Evolutionary conservation across 2,113 vertebrate genomes (phyloP), one percentile per base, ranked within the genome.

Genomic region (Sakesphorus luctuosus): DNA sequence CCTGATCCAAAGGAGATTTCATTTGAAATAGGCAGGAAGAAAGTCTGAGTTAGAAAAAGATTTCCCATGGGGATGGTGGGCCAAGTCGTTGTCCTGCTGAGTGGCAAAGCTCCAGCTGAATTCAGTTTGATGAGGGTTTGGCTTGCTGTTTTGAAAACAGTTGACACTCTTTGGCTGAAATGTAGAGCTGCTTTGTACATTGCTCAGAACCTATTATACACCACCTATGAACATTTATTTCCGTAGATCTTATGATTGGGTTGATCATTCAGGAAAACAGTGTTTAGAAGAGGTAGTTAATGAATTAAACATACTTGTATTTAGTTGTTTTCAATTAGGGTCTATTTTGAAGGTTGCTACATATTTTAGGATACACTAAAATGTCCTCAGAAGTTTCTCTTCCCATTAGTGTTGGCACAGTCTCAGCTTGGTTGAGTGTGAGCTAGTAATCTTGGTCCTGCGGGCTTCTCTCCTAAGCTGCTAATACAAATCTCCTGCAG

Each of bases 91-190:
- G 86, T 90, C 92, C 94, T 82, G 87, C 82, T 77, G 87, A 82
- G 95, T 96, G 95, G 96, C 94, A 94, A 73, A 86, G 49, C 66
- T 95, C 93, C 94, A 96, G 66, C 76, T 91, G 92, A 97, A 96
- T 96, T 97, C 93, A 95, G 86, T 91, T 72, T 73, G 93, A 65
- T 90, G 96, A 82, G 77, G 92, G 75, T 49, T 96, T 96, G 95
- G 96, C 92, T 96, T 84, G 88, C 86, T 73, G 66, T 87, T 94
- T 91, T 87, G 77, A 95, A 92, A 92, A 75, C 91, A 89, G 93
- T 94, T 95, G 93, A 89, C 83, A 82, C 94, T 78, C 80, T 62
- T 93, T 97, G 96, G 96, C 96, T 96, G 87, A 94, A 87, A 73
- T 81, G 36, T 90, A 44, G 88, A 72, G 71, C 87, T 65, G 72